A percentile compares a stretch with the other conserved stretches of the same genome.
phyloP scores from a whole-genome alignment of 2,113 vertebrate species.

The Rhynchomys soricoides region DNA sequence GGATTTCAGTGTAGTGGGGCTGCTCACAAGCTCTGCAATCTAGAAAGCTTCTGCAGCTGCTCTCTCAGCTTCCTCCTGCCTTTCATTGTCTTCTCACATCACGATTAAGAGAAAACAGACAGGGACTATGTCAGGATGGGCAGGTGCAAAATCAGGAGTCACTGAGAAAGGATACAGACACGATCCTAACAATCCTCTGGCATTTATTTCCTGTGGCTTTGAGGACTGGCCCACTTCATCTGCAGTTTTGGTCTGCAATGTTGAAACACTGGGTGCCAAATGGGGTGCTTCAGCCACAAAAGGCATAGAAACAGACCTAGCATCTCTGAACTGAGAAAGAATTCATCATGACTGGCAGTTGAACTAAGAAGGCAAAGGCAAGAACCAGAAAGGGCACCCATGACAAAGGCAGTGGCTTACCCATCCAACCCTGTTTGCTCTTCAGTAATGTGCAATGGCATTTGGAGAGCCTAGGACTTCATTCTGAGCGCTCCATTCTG shows the following conservation, averaged over 20 bases:
- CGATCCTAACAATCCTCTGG: fast-evolving
- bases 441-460: fast-evolving
- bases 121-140: not conserved
- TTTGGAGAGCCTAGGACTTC: not conserved
- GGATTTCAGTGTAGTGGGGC: not conserved
- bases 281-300: not conserved
- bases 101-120: not conserved
- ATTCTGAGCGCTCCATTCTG: not conserved
- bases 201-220: fast-evolving
- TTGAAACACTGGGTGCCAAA: not conserved
- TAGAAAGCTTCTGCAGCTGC: not conserved
- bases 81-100: not conserved
- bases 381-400: not conserved
- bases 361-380: not conserved
- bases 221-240: fast-evolving
- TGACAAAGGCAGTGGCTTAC: not conserved
- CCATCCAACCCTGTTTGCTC: fast-evolving
- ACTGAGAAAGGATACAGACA: not conserved
- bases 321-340: not conserved
- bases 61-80: not conserved
- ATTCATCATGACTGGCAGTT: not conserved
- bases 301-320: not conserved
- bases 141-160: not conserved
- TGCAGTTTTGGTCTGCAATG: too few relatives aligned
- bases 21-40: not conserved